A percentile compares a stretch with the other conserved stretches of the same genome.
phyloP scores from a whole-genome alignment of 2,888 invertebrate genomes.

The Scelioninae gen. 1 region DNA sequence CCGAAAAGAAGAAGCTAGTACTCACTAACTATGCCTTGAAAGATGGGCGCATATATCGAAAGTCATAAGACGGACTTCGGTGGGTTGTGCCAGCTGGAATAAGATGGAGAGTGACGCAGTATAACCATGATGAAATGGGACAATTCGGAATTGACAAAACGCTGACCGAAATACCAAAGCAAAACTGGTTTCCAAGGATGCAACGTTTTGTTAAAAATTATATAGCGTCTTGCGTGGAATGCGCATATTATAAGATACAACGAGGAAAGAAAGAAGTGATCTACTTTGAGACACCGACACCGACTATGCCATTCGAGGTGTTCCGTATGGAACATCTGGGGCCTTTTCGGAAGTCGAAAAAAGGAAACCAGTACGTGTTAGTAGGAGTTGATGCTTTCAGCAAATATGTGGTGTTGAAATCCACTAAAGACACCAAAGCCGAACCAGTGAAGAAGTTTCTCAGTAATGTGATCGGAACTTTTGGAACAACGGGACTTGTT shows the following conservation, averaged over 20 bases:
- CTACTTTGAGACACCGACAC: neutral
- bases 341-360: conserved; percentile 3
- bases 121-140: conserved; percentile 18
- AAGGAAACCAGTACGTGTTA: neutral
- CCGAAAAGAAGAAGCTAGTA: conserved; percentile 1
- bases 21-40: neutral
- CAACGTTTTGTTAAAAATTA: conserved; percentile 5
- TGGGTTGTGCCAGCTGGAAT: conserved; percentile 17
- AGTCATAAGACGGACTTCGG: neutral
- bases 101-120: conserved; percentile 14
- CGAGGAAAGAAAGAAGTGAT: neutral
- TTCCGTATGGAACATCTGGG: conserved; percentile 6
- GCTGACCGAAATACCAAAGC: neutral
- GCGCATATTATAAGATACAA: neutral
- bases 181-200: conserved; percentile 22
- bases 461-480: no score
- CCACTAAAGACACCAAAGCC: neutral
- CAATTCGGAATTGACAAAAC: conserved; percentile 16
- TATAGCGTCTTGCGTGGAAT: conserved; percentile 1
- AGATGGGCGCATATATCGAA: neutral
- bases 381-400: conserved; percentile 15
- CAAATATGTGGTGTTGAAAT: neutral
- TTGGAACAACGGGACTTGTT: no score
- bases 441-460: no score
- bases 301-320: conserved; percentile 7